Percentiles rank a stretch among this genome's conserved stretches.
phyloP scores from a whole-genome alignment of 1,140 invertebrate genomes.

The Brachionus manjavacas region DNA sequence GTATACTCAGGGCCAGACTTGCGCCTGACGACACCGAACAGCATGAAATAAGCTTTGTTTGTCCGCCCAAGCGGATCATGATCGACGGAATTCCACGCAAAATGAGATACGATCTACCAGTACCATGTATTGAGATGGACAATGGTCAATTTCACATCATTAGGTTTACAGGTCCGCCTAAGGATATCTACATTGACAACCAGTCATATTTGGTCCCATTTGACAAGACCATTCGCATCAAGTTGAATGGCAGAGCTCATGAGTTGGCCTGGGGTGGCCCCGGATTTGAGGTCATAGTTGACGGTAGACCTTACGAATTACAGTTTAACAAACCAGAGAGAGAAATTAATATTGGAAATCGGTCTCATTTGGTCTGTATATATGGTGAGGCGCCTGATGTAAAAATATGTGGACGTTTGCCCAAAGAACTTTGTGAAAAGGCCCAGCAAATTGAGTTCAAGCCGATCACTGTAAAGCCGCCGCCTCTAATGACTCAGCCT shows the following conservation, averaged over 20 bases:
- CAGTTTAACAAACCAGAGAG: constrained; percentile 39
- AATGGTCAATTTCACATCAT: constrained; percentile 64
- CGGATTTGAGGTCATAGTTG: constrained; percentile 73
- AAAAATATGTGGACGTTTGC: constrained; percentile 35
- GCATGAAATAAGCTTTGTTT: constrained; percentile 38
- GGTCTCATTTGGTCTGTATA: constrained; percentile 17
- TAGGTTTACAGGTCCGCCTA: constrained; percentile 79
- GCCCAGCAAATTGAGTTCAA: neutral
- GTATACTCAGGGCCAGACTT: neutral
- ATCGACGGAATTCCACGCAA: constrained; percentile 24
- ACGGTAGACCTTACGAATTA: constrained; percentile 60
- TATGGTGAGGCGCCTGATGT: constrained; percentile 29
- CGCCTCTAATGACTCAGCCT: constrained; percentile 2
- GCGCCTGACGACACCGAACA: constrained; percentile 21
- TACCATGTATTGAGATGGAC: constrained; percentile 46
- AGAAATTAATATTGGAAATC: constrained; percentile 21
- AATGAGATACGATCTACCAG: constrained; percentile 33
- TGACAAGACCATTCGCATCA: constrained; percentile 69
- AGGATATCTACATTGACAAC: constrained; percentile 82
- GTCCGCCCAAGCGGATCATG: constrained; percentile 33
- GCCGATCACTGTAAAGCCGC: neutral
- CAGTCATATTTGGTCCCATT: constrained; percentile 68
- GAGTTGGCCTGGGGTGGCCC: constrained; percentile 82
- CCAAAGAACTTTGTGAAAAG: constrained; percentile 11
- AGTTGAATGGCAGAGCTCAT: constrained; percentile 69